Evolutionary conservation across 1,140 invertebrate species (phyloP), one percentile per base, ranked within the genome.

Genomic region (Maniola jurtina): DNA sequence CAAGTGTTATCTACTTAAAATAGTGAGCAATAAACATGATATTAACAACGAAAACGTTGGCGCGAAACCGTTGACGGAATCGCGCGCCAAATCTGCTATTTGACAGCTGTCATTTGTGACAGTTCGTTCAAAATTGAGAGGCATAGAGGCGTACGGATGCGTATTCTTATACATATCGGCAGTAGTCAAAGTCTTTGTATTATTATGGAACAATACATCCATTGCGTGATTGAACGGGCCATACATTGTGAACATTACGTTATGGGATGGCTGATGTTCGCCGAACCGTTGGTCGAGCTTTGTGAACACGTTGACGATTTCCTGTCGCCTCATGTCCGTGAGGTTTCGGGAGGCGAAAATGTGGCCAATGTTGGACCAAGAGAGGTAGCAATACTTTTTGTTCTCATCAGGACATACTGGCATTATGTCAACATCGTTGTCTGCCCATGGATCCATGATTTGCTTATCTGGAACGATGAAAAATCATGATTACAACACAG

Each of bases 201-300:
- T 91, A 78, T 94, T 95, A n/a, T 94, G 92, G 79, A 96, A 96
- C 35, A 96, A 80, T 3, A 96, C 82, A 75, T 94, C 90, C 15
- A 80, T 80, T 59, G 92, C 79, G 35, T 92, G 92, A 70, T 95
- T 94, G 67, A 92, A 96, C 6, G 91, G 76, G 0, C 93, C 94
- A 71, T 93, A 96, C 71, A 96, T 85, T 0, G 93, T 92, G 61
- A 96, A 95, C 13, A 94, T 89, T 8, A 91, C 91, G 0, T 91
- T 93, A 25, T 92, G 90, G 57, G 91, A 92, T 13, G 92, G 92
- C 56, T 92, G 92, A 45, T 90, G 91, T 72, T 92, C 92, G 58
- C 95, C 95, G 80, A 96, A 96, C 10, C 94, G 76, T 73, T 92
- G 89, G 76, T 96, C 94, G 67, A 96, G 86, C 69, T 94, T 92